Evolutionary conservation across 2,888 invertebrate species (phyloP).

Genomic region (Scotopteryx bipunctaria): DNA sequence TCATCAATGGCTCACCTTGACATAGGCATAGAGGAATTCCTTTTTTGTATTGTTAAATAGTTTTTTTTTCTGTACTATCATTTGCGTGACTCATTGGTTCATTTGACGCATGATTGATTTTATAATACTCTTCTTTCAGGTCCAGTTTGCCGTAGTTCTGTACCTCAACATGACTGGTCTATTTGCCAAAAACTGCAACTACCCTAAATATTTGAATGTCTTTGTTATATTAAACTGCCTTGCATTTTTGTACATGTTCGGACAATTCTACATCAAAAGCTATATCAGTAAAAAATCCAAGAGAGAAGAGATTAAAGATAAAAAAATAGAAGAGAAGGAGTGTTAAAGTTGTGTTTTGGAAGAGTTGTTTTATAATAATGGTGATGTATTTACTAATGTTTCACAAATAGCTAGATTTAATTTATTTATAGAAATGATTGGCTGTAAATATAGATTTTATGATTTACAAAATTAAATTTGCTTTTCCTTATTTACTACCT

Average conservation of each 20-base stretch:
- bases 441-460: background rate
- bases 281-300: constrained; percentile 63
- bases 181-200: constrained; percentile 83
- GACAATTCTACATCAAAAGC: constrained; percentile 86
- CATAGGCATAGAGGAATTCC: too few species aligned
- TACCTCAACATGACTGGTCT: constrained; percentile 84
- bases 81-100: too few species aligned
- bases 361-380: background rate
- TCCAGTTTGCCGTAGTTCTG: constrained; percentile 87
- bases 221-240: constrained; percentile 84
- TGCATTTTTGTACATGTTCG: constrained; percentile 88
- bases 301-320: constrained; percentile 8
- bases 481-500: too few species aligned
- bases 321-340: background rate
- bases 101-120: too few species aligned
- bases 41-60: too few species aligned
- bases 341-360: background rate
- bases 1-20: too few species aligned
- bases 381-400: too few species aligned
- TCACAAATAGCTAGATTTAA: too few species aligned
- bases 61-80: too few species aligned
- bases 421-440: background rate
- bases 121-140: constrained; percentile 63
- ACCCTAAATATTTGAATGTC: constrained; percentile 83
- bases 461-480: too few species aligned